Evolutionary conservation across 2,113 vertebrate genomes (phyloP).

Genomic region (Sporophila hypoxantha): DNA sequence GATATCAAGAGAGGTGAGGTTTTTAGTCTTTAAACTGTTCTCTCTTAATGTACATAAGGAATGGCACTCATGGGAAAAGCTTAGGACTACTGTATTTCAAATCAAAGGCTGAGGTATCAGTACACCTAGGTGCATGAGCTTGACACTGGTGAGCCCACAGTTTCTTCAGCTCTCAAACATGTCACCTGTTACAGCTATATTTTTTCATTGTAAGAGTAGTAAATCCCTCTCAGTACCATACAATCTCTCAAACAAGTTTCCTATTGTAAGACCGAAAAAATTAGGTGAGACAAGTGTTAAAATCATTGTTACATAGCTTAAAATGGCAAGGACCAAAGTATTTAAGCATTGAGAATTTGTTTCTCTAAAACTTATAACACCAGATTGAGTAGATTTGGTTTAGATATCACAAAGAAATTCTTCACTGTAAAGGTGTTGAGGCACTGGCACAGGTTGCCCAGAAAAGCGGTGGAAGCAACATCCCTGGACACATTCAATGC

Average conservation of each 20-base stretch:
- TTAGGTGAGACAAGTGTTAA: not conserved
- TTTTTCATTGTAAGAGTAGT: not conserved
- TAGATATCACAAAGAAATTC: not conserved
- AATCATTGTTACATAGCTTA: not conserved
- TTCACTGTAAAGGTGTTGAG: not conserved
- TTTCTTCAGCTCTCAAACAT: not conserved
- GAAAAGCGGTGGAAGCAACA: not conserved
- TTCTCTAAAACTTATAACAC: not conserved
- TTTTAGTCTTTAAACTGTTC: not conserved
- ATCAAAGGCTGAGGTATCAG: not conserved
- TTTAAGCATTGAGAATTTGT: not conserved
- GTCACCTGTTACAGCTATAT: fast-evolving
- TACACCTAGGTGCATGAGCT: not conserved
- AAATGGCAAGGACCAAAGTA: not conserved
- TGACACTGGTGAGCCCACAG: fast-evolving
- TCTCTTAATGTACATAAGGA: not conserved
- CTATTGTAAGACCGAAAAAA: not conserved
- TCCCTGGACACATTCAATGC: not conserved
- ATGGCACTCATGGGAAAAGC: not conserved
- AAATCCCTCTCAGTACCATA: not conserved
- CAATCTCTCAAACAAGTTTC: not conserved
- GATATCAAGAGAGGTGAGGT: not conserved
- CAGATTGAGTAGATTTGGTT: not conserved
- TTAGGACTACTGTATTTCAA: not conserved
- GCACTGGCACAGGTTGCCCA: not conserved